Conservation (phyloP, 2,797 vertebrate genomes). For the Gadopsis bispinosus region DNA sequence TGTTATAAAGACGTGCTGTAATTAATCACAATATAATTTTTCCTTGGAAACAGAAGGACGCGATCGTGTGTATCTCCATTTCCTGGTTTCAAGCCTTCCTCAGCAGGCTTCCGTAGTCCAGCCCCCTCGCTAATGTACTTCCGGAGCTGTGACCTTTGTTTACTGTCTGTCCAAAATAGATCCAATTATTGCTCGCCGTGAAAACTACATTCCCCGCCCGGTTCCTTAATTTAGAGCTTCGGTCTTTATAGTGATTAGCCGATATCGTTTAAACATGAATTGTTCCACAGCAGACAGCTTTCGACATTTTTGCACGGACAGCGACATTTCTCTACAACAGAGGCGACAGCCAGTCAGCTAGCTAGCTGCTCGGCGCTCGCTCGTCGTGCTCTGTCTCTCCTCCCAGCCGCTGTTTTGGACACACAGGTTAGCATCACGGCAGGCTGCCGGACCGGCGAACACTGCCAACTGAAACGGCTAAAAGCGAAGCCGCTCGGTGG, state of each 20-base stretch:
- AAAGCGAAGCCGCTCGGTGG: not conserved
- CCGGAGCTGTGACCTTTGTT: slow-evolving; percentile 83
- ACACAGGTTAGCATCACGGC: not conserved
- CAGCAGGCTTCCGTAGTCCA: slow-evolving; percentile 75
- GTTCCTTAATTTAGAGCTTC: not conserved
- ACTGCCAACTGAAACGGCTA: not conserved
- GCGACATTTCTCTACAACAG: slow-evolving; percentile 36
- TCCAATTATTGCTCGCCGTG: not conserved
- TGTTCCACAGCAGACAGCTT: slow-evolving; percentile 8
- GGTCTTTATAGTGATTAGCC: not conserved
- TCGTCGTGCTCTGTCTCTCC: not conserved
- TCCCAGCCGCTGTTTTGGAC: not conserved
- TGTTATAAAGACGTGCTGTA: fast-evolving
- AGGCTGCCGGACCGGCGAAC: not conserved
- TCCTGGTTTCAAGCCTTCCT: slow-evolving; percentile 41
- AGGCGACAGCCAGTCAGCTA: slow-evolving; percentile 77
- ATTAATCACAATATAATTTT: fast-evolving
- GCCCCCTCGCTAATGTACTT: slow-evolving; percentile 74
- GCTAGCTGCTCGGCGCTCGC: slow-evolving; percentile 44
- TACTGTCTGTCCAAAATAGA: slow-evolving; percentile 74
- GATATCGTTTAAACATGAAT: slow-evolving; percentile 59
- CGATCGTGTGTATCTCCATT: not conserved
- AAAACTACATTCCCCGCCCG: not conserved
- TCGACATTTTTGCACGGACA: slow-evolving; percentile 31
- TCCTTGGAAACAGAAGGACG: fast-evolving